Conservation (phyloP, 2,113 vertebrate genomes). For the Macaca nemestrina region DNA sequence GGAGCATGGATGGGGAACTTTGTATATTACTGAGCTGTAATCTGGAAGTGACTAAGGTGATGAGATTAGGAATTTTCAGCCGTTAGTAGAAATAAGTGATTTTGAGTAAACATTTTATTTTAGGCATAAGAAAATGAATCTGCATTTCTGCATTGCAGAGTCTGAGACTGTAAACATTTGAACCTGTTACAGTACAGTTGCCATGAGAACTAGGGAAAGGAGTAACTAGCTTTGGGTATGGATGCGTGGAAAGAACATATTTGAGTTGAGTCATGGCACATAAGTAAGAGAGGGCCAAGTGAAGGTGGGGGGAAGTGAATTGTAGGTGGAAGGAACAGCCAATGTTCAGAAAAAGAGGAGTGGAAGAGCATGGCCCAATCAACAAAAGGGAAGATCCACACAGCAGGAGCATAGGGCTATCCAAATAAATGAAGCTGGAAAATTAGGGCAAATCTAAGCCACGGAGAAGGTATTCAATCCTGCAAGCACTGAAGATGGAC, state of each 20-base stretch:
- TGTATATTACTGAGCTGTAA: neutral
- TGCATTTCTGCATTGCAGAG: neutral
- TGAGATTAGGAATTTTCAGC: neutral
- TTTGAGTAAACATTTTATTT: neutral
- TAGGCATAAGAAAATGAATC: neutral
- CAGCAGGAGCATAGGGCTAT: rapidly evolving
- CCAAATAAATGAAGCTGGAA: neutral
- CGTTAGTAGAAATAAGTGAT: neutral
- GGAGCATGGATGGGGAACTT: neutral
- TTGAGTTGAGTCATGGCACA: neutral
- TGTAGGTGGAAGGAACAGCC: neutral
- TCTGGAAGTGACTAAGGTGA: neutral
- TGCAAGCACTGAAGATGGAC: neutral
- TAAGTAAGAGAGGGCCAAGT: neutral
- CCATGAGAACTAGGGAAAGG: neutral
- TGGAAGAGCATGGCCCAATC: rapidly evolving
- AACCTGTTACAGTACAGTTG: neutral
- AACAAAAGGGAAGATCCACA: neutral
- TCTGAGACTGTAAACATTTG: neutral
- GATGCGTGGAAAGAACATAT: neutral
- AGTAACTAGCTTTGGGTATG: neutral
- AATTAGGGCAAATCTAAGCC: neutral
- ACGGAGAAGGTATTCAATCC: neutral
- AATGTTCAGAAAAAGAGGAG: neutral
- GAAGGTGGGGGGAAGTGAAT: neutral